Evolutionary conservation across 2,888 invertebrate species (phyloP), one percentile per base, ranked within the genome.

Genomic region (Thereva nobilitata): DNA sequence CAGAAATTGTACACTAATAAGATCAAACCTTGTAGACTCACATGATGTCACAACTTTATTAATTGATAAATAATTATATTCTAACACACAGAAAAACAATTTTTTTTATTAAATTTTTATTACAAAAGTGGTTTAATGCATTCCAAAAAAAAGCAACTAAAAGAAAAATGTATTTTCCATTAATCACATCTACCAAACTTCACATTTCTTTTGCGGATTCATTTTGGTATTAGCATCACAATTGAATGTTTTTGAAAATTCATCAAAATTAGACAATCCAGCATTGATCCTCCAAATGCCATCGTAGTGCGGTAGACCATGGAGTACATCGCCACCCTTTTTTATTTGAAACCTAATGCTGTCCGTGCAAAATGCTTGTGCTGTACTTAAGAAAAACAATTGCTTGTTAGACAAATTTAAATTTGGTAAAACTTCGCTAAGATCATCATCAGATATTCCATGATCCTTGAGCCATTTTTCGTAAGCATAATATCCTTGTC

Each of bases 181-280:
- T 23, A 23, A 23, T 23, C 23, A 2, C 23, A 23, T 23, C 23
- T 23, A 23, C 23, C 23, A 23, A 23, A 49, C 8, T 35, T 34
- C 41, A 50, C 61, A 61, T 50, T 61, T 61, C 1, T 50, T 61
- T n/a, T n/a, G 4, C n/a, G 41, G 50, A 61, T 61, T 61, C 41
- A 61, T 9, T n/a, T 7, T 50, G 4, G 38, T n/a, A 34, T 40
- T 34, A n/a, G 5, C 8, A 34, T 5, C 7, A 49, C 61, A 61
- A 23, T 50, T 40, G 12, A 34, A 61, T 41, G 4, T 12, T 5
- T 10, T 10, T 23, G 53, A 3, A 53, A 64, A 64, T 10, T 44
- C 42, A 3, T 7, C 0, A 7, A 37, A 64, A 52, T 64, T 64
- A 4, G 64, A 42, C 7, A 64, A 10, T 3, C 53, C 44, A 9